Evolutionary conservation across 2,113 vertebrate genomes (phyloP).

Genomic region (Bujurquina vittata): DNA sequence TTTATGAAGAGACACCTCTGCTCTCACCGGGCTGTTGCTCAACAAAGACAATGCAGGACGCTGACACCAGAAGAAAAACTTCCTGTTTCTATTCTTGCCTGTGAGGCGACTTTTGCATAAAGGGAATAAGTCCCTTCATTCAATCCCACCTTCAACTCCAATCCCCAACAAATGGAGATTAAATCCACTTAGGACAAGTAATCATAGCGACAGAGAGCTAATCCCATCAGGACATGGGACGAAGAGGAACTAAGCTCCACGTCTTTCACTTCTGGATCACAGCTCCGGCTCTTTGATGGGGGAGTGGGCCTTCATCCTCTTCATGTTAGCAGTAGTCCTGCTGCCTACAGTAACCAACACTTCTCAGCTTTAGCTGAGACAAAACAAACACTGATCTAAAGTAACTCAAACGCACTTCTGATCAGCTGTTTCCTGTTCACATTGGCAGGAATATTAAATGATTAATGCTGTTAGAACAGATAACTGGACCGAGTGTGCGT

Average conservation of each 20-base stretch:
- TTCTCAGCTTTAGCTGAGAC: neutral
- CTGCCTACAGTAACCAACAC: neutral
- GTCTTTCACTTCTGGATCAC: conserved; percentile 14
- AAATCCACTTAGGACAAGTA: conserved; percentile 60
- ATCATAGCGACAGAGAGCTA: conserved; percentile 54
- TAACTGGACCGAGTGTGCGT: neutral
- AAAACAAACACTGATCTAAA: accelerated
- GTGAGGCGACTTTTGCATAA: conserved; percentile 5
- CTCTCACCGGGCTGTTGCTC: neutral
- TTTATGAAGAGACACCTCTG: neutral
- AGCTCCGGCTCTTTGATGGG: conserved; percentile 10
- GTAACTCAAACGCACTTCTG: neutral
- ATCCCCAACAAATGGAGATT: conserved; percentile 52
- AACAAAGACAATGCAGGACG: neutral
- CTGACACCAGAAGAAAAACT: conserved; percentile 15
- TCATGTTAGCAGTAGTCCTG: neutral
- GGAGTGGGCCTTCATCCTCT: neutral
- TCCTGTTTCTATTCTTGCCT: conserved; percentile 42
- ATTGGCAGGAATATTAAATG: neutral
- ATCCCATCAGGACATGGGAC: conserved; percentile 51
- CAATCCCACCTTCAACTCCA: conserved; percentile 1
- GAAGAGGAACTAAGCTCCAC: conserved; percentile 14
- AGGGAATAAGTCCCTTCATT: neutral
- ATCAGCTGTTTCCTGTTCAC: neutral
- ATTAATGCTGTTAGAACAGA: neutral